phyloP scores from a whole-genome alignment of 2,113 vertebrate species.

The Benitochromis conjunctus region DNA sequence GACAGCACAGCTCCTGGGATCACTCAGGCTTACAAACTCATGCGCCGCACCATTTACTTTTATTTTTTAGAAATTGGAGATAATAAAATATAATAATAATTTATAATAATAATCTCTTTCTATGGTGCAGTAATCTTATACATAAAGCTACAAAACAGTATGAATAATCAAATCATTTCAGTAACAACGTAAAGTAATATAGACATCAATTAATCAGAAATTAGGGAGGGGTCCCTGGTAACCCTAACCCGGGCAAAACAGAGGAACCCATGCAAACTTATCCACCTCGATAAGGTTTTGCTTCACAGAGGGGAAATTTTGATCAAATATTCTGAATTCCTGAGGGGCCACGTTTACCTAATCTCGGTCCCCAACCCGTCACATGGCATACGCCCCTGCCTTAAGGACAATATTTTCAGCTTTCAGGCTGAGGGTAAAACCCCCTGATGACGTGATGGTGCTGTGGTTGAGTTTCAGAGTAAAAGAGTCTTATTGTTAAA shows the following conservation, averaged over 20 bases:
- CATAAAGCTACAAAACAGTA: not conserved
- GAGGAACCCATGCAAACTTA: not conserved
- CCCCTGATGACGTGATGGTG: not conserved
- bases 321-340: not conserved
- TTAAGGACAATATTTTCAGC: not conserved
- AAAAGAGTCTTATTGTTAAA: not conserved
- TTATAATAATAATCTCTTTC: not conserved
- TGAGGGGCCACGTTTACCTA: not conserved
- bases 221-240: fast-evolving
- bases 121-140: not conserved
- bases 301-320: not conserved
- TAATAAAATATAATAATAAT: not conserved
- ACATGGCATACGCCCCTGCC: not conserved
- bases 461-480: not conserved
- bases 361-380: not conserved
- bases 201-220: not conserved
- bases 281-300: fast-evolving
- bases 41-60: fast-evolving
- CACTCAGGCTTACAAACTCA: too few species aligned
- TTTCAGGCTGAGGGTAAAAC: not conserved
- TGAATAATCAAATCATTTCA: not conserved
- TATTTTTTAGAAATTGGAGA: not conserved
- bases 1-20: not conserved
- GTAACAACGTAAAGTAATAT: not conserved
- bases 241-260: fast-evolving